phyloP scores from a whole-genome alignment of 2,113 vertebrate species.

The Eptatretus burgeri region DNA sequence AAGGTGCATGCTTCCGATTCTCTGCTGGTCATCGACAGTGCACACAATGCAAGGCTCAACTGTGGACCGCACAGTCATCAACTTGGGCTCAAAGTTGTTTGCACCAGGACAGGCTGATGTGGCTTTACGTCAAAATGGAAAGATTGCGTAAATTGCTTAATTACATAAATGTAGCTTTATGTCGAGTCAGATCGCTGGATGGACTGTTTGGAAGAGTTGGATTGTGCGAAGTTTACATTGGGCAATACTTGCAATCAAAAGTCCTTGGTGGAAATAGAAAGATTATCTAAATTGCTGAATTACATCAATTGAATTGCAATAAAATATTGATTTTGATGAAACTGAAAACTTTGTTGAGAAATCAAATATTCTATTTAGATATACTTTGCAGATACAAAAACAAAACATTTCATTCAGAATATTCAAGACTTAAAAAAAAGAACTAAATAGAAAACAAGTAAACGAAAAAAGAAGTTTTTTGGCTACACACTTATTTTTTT shows the following conservation, averaged over 20 bases:
- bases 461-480: background rate
- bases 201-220: background rate
- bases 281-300: background rate
- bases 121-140: too few species aligned
- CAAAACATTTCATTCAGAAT: background rate
- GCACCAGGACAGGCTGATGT: background rate
- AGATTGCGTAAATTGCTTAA: too few species aligned
- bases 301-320: background rate
- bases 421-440: background rate
- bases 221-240: background rate
- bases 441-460: background rate
- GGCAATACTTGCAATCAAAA: background rate
- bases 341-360: background rate
- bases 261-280: background rate
- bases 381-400: background rate
- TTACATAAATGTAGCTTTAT: too few species aligned
- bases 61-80: background rate
- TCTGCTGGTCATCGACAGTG: background rate
- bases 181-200: constrained; percentile 1
- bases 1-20: background rate
- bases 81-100: constrained; percentile 4
- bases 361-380: background rate
- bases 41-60: constrained; percentile 1
- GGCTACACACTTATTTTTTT: too few species aligned
- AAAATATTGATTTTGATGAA: background rate